phyloP scores from a whole-genome alignment of 1,140 invertebrate genomes.

The Archivesica marissinica region DNA sequence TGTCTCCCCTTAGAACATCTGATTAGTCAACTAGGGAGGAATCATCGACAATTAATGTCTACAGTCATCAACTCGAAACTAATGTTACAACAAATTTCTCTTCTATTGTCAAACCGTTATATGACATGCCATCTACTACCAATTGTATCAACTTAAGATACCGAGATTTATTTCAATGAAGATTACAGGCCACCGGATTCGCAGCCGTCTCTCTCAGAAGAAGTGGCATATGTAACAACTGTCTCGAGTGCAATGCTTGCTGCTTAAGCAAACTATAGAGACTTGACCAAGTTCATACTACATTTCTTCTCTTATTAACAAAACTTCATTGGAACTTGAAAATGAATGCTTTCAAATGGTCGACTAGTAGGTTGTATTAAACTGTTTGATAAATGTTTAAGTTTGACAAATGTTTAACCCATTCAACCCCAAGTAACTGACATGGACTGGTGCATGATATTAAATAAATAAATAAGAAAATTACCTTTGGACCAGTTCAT shows the following conservation, averaged over 20 bases:
- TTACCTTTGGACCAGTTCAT: too few relatives aligned
- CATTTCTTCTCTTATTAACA: background rate
- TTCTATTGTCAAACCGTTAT: background rate
- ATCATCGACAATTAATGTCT: background rate
- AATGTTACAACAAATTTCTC: constrained; percentile 6
- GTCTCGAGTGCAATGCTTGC: background rate
- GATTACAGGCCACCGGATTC: constrained; percentile 36
- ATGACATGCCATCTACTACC: background rate
- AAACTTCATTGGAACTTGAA: constrained; percentile 12
- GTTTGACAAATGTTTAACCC: too few relatives aligned
- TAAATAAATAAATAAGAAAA: too few relatives aligned
- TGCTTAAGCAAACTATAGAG: background rate
- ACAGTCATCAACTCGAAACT: background rate
- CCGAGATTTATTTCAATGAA: constrained; percentile 1
- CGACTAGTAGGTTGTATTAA: background rate
- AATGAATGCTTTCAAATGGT: background rate
- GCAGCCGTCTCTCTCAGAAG: constrained; percentile 21
- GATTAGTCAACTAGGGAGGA: background rate
- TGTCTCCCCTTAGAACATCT: background rate
- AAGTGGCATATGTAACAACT: constrained; percentile 3
- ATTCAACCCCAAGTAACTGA: too few relatives aligned
- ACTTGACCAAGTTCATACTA: background rate
- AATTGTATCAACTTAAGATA: constrained; percentile 8
- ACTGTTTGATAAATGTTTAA: constrained; percentile 22
- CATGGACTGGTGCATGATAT: too few relatives aligned